Percentiles rank a stretch among this genome's conserved stretches.
Conservation (phyloP, 1,140 invertebrate genomes). For the Heliconius hermathena region DNA sequence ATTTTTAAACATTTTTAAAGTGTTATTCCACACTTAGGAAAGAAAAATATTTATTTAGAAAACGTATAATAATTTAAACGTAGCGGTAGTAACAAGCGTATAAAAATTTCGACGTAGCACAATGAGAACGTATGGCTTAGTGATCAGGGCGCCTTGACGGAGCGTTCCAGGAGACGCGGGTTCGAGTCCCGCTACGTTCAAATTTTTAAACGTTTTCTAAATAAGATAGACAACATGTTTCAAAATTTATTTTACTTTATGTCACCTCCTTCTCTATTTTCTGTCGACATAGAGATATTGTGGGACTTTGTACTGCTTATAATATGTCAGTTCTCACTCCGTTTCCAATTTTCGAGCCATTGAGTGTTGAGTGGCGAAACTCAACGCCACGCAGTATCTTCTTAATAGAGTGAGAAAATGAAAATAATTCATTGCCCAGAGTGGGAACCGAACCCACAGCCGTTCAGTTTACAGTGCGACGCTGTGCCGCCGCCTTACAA, state of each 20-base stretch:
- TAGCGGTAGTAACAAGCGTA: no score
- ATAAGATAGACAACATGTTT: no score
- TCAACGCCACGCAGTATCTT: neutral
- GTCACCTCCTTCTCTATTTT: neutral
- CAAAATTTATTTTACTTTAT: neutral
- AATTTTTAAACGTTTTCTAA: no score
- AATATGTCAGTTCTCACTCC: neutral
- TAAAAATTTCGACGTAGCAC: no score
- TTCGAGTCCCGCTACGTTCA: no score
- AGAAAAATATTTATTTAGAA: no score
- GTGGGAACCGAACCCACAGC: neutral
- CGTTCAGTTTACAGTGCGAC: neutral
- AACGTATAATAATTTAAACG: no score
- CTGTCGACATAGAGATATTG: neutral
- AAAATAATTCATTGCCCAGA: neutral
- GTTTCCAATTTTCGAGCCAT: neutral
- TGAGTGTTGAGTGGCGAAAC: neutral
- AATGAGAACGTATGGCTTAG: no score
- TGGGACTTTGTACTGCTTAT: neutral
- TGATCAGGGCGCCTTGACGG: no score
- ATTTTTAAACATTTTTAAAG: no score
- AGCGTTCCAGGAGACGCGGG: no score
- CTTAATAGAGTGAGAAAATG: neutral
- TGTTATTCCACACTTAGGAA: no score
- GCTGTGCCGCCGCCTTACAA: neutral